These are phyloP conservation scores for Nymphalis urticae DNA, from an alignment of 2,888 invertebrate genomes.

Conservation along the genomic window DNA sequence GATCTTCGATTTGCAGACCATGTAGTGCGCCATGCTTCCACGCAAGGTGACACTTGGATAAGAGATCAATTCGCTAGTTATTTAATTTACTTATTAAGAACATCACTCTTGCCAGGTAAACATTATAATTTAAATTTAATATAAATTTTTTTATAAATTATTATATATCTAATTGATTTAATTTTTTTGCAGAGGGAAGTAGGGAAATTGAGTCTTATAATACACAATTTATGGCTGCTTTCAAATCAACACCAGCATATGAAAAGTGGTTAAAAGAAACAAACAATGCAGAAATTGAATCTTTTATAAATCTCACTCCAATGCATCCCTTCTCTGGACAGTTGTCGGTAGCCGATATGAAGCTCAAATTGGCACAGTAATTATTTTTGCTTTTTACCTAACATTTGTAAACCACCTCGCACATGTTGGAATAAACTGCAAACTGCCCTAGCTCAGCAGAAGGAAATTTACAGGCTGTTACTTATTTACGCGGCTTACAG, in stretches of 20 bases:
- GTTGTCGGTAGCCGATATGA: conserved; percentile 96
- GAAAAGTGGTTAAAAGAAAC: conserved; percentile 88
- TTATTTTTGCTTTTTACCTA: conserved; percentile 55
- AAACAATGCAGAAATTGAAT: conserved; percentile 83
- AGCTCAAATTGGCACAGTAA: conserved; percentile 94
- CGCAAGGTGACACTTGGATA: conserved; percentile 98
- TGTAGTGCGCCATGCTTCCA: conserved; percentile 86
- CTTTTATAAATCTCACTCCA: conserved; percentile 86
- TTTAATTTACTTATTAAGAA: conserved; percentile 89
- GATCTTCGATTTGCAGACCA: conserved; percentile 98
- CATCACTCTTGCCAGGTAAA: conserved; percentile 87
- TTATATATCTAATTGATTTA: not conserved
- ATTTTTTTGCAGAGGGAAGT: conserved; percentile 82
- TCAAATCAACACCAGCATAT: conserved; percentile 94
- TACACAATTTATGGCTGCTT: conserved; percentile 89
- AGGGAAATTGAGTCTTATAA: conserved; percentile 95
- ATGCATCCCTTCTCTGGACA: conserved; percentile 98
- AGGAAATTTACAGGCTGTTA: too few species aligned
- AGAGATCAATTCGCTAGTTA: conserved; percentile 96
- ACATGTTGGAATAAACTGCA: too few species aligned
- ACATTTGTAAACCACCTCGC: too few species aligned
- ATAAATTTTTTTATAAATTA: conserved; percentile 10
- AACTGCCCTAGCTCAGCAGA: too few species aligned
- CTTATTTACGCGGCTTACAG: too few species aligned
- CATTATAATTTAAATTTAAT: conserved; percentile 3